Evolutionary conservation across 2,888 invertebrate species (phyloP).

Genomic region (Cremastinae sp.): DNA sequence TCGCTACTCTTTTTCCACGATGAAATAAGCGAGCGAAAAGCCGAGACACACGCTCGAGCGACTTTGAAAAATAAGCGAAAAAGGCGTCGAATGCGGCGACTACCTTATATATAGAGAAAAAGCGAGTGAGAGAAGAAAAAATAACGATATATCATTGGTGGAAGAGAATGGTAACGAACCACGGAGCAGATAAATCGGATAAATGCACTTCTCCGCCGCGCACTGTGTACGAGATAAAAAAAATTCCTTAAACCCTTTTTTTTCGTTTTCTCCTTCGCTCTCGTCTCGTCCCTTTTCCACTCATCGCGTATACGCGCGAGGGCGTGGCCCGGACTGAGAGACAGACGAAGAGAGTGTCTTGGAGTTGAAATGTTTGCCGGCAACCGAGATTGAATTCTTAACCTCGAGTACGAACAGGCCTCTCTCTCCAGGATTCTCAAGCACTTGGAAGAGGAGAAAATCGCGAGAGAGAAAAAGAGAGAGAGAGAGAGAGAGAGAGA

Average conservation of each 20-base stretch:
- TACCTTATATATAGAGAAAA: constrained; percentile 8
- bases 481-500: constrained; percentile 19
- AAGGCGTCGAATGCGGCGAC: constrained; percentile 33
- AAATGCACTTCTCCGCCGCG: constrained; percentile 63
- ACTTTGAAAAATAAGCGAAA: constrained; percentile 50
- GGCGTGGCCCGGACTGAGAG: constrained; percentile 44
- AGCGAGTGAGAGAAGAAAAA: neutral
- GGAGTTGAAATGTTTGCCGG: constrained; percentile 73
- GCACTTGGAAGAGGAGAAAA: constrained; percentile 35
- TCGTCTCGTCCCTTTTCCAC: constrained; percentile 3
- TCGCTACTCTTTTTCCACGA: too few species aligned
- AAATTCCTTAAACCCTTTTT: constrained; percentile 41
- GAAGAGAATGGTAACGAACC: constrained; percentile 32
- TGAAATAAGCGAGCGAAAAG: constrained; percentile 8
- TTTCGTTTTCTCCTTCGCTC: neutral
- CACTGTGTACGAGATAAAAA: constrained; percentile 28
- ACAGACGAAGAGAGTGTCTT: constrained; percentile 52
- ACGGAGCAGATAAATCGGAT: constrained; percentile 65
- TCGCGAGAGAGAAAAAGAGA: constrained; percentile 1
- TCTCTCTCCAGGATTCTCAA: constrained; percentile 53
- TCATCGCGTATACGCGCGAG: constrained; percentile 19
- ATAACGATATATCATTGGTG: constrained; percentile 18
- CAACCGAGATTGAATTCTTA: constrained; percentile 74
- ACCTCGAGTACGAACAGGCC: constrained; percentile 63
- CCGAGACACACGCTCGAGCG: constrained; percentile 43